Evolutionary conservation across 2,888 invertebrate species (phyloP), one percentile per base, ranked within the genome.

Genomic region (Drosophila pseudotakahashii): DNA sequence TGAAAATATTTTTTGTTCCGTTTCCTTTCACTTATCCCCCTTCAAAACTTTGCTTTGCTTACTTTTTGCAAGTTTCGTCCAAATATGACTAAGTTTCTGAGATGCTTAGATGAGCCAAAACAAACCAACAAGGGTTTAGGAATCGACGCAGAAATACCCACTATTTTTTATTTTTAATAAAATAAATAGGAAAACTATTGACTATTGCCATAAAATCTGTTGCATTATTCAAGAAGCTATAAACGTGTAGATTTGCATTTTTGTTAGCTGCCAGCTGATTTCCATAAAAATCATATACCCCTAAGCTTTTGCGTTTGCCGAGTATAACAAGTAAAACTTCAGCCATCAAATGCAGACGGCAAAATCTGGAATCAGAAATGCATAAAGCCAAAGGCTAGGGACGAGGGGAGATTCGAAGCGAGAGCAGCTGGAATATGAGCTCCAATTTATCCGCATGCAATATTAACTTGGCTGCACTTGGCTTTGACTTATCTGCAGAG

Each of bases 401-500:
- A 23, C 3, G 4, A 23, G 23, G 23, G 23, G 42, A 11, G 47
- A 30, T 30, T 10, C 10, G 13, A 23, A 26, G 34, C 13, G 32
- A 7, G 34, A 66, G 52, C 50, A 39, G 36, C 37, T 52, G 36
- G 54, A 71, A 71, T 71, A 61, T 71, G 45, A 71, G 62, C 72
- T 55, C 30, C 62, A 71, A 71, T 72, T 71, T 71, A 71, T 71
- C 61, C 70, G 42, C 51, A 57, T 66, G 63, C 67, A 61, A 60
- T 67, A 76, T 62, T 70, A 76, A 73, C 44, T 74, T 71, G 59
- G 52, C 70, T 77, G 83, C 73, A 72, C 66, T 70, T 72, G 73
- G 68, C 64, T 75, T 69, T 75, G 76, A 81, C 80, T 83, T 83
- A 85, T 82, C 81, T 78, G 51, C 42, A 23, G 69, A 57, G 51